A percentile compares a stretch with the other conserved stretches of the same genome.
phyloP scores from a whole-genome alignment of 2,797 vertebrate genomes.

The Oreonectes daqikongensis region DNA sequence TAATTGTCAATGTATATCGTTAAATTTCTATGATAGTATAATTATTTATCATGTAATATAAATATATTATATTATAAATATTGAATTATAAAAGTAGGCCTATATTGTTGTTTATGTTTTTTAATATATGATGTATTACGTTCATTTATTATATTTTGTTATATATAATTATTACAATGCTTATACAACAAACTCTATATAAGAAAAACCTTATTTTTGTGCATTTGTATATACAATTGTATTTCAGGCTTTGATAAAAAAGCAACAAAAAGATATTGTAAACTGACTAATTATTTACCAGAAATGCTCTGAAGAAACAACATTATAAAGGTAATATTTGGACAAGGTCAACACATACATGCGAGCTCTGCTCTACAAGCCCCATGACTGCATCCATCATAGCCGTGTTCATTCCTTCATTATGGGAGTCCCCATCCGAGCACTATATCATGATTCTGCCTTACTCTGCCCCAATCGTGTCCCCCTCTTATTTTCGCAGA shows the following conservation, averaged over 20 bases:
- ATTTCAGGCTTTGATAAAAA: background rate
- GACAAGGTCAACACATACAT: background rate
- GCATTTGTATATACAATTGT: background rate
- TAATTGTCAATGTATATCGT: background rate
- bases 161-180: background rate
- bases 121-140: background rate
- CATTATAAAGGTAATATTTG: background rate
- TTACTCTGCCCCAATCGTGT: conserved; percentile 70
- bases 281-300: background rate
- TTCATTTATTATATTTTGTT: background rate
- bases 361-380: background rate
- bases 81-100: background rate
- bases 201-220: background rate
- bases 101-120: background rate
- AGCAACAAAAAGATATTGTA: background rate
- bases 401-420: background rate
- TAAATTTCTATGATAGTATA: background rate
- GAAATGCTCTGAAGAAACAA: background rate
- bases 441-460: conserved; percentile 5
- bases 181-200: background rate
- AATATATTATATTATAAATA: no score
- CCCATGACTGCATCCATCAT: background rate
- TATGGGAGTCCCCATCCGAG: conserved; percentile 3
- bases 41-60: no score
- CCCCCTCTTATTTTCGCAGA: conserved; percentile 85